Evolutionary conservation across 2,888 invertebrate genomes (phyloP), one percentile per base, ranked within the genome.

Genomic region (Callimorpha dominula): DNA sequence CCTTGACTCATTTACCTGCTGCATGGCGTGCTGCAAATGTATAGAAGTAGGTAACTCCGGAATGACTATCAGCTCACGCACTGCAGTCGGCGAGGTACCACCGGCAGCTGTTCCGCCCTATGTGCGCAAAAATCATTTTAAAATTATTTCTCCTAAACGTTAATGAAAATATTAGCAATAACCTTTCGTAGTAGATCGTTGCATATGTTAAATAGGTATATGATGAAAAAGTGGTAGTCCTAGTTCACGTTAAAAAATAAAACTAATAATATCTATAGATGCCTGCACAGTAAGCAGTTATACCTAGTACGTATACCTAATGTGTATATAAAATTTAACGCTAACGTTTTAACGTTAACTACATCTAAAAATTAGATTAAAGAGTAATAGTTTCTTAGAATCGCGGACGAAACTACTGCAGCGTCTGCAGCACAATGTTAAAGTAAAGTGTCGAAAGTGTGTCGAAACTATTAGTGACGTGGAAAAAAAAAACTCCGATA

Each of bases 1-100:
- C 12, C 14, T n/a, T 31, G 11, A 20, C 11, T 42, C 46, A 73
- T 68, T 79, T 85, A 95, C 96, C 93, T 96, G 96, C 77, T 96
- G 96, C 84, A 96, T 95, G 65, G 96, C 93, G 76, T 96, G 96
- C 85, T 96, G 96, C 79, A 96, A 88, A 70, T 94, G 93, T 75
- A 95, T 92, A 63, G 94, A 88, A 87, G 90, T 92, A 72, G 94
- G 90, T 66, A 94, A 79, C 82, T 95, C 95, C 31, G 96, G 96
- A 66, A 96, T 95, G 71, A 96, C 96, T 81, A 96, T 95, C 74
- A 96, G 92, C 77, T 95, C 95, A 49, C 93, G 91, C 75, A 94
- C 93, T n/a, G 89, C 78, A 78, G 84, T 85, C 74, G 94, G 92
- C 70, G 94, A 92, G 73, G 89, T 85, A 72, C 90, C 88, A 81